Conservation (phyloP, 2,797 vertebrate genomes). For the Gymnocypris eckloni region DNA sequence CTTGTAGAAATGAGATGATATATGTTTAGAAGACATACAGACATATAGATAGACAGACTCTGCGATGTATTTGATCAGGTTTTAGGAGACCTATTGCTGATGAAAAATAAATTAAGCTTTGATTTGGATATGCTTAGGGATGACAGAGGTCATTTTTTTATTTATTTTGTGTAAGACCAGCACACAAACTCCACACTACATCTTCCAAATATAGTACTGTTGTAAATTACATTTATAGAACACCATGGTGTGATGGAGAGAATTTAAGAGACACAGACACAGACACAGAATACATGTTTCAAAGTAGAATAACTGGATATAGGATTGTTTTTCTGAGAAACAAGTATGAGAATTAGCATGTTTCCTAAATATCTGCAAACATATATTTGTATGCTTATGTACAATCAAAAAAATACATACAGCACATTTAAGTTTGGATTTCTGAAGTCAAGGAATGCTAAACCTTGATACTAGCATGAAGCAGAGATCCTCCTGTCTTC, state of each 20-base stretch:
- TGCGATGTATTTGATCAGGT: neutral
- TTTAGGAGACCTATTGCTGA: neutral
- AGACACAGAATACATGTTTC: neutral
- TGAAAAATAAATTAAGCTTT: conserved; percentile 2
- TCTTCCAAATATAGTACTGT: neutral
- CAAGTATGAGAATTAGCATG: neutral
- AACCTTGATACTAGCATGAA: too few species aligned
- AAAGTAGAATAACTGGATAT: neutral
- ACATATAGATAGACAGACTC: conserved; percentile 40
- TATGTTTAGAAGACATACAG: conserved; percentile 48
- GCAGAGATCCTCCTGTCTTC: neutral
- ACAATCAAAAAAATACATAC: neutral
- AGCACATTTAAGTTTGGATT: too few species aligned
- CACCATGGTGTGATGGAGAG: neutral
- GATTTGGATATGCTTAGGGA: neutral
- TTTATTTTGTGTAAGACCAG: neutral
- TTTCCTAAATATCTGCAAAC: neutral
- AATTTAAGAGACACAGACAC: neutral
- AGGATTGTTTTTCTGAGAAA: neutral
- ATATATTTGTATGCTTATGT: neutral
- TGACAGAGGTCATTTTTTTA: neutral
- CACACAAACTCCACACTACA: neutral
- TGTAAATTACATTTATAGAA: neutral
- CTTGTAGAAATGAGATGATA: conserved; percentile 44
- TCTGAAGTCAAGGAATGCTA: too few species aligned